These are phyloP conservation scores for Cotesia typhae DNA, from an alignment of 1,140 invertebrate genomes.

Conservation along the genomic window DNA sequence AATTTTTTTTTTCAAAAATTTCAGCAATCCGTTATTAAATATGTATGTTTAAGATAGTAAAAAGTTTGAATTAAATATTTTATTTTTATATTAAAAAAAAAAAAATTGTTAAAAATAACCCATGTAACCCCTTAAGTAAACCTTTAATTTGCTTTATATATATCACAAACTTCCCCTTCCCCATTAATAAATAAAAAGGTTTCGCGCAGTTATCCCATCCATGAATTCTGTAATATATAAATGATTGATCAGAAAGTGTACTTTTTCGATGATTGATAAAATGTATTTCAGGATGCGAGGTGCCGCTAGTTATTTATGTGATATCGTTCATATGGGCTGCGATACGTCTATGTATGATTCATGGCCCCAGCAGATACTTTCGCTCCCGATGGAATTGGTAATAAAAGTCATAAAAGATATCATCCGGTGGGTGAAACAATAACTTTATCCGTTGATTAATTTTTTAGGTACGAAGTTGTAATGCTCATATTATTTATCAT, in stretches of 20 bases:
- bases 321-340: conserved; percentile 61
- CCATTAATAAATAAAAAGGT: no score
- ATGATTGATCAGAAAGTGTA: conserved; percentile 1
- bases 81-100: no score
- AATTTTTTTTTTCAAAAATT: no score
- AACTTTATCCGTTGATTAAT: neutral
- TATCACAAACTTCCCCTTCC: no score
- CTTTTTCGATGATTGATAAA: conserved; percentile 55
- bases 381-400: conserved; percentile 66
- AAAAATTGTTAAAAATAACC: no score
- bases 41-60: no score
- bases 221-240: neutral
- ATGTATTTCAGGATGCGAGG: conserved; percentile 61
- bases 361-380: conserved; percentile 66
- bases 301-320: conserved; percentile 62
- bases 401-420: conserved; percentile 25
- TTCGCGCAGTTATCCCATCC: no score
- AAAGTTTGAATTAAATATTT: no score
- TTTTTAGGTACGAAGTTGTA: conserved; percentile 57
- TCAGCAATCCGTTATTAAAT: no score
- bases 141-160: no score
- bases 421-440: neutral
- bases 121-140: no score
- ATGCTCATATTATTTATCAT: conserved; percentile 63
- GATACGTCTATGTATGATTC: conserved; percentile 65